A percentile compares a stretch with the other conserved stretches of the same genome.
phyloP scores from a whole-genome alignment of 2,888 invertebrate species.

The Epistrophella euchroma region DNA sequence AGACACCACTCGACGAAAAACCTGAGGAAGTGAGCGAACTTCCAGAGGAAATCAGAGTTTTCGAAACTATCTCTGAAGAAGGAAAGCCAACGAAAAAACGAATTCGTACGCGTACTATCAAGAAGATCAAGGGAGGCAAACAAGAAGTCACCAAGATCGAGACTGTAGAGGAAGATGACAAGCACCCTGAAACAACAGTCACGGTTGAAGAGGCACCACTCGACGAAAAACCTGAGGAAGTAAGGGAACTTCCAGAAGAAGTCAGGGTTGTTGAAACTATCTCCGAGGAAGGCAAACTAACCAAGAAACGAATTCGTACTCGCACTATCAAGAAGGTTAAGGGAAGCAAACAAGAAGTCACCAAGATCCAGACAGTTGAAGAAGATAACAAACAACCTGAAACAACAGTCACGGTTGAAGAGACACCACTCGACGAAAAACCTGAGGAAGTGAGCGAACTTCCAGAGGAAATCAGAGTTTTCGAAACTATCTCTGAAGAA shows the following conservation, averaged over 20 bases:
- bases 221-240: slow-evolving; percentile 67
- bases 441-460: slow-evolving; percentile 80
- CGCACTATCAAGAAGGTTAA: slow-evolving; percentile 80
- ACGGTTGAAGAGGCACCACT: slow-evolving; percentile 76
- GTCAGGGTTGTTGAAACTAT: slow-evolving; percentile 65
- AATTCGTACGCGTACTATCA: slow-evolving; percentile 80
- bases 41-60: slow-evolving; percentile 73
- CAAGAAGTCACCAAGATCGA: slow-evolving; percentile 82
- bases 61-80: slow-evolving; percentile 75
- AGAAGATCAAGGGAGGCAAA: slow-evolving; percentile 81
- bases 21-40: slow-evolving; percentile 76
- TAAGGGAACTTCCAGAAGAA: slow-evolving; percentile 77
- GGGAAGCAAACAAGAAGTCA: slow-evolving; percentile 79
- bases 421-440: slow-evolving; percentile 69
- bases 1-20: slow-evolving; percentile 77
- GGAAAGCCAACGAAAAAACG: slow-evolving; percentile 78
- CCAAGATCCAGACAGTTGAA: slow-evolving; percentile 82
- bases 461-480: slow-evolving; percentile 77
- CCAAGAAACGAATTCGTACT: slow-evolving; percentile 80
- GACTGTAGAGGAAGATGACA: slow-evolving; percentile 82
- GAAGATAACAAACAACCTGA: slow-evolving; percentile 82
- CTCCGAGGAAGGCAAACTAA: slow-evolving; percentile 71
- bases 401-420: slow-evolving; percentile 80
- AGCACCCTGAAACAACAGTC: slow-evolving; percentile 79
- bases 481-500: slow-evolving; percentile 81